Percentiles rank a stretch among this genome's conserved stretches.
These are phyloP conservation scores for Sphinx pinastri DNA, from an alignment of 2,888 invertebrate species.

Conservation along the genomic window DNA sequence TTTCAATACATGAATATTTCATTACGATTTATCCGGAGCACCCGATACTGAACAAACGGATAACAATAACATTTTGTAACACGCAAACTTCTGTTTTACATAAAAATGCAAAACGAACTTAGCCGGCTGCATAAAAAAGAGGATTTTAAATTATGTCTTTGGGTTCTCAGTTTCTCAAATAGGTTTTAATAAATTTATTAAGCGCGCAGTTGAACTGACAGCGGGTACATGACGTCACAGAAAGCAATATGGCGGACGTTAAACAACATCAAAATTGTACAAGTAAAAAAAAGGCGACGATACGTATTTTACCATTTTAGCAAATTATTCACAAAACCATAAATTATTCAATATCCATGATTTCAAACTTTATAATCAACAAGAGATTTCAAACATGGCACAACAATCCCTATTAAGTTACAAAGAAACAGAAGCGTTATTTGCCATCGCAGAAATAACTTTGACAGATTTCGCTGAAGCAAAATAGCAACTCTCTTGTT, in stretches of 20 bases:
- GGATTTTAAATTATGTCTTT: background rate
- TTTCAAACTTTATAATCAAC: too few relatives aligned
- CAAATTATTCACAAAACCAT: too few relatives aligned
- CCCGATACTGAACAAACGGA: slow-evolving; percentile 7
- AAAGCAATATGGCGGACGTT: background rate
- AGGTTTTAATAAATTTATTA: background rate
- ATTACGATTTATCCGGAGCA: slow-evolving; percentile 6
- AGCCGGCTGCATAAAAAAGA: background rate
- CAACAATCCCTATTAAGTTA: background rate
- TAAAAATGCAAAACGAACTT: background rate
- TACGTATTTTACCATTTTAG: too few relatives aligned
- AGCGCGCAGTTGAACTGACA: background rate
- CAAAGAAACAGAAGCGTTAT: background rate
- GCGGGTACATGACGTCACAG: background rate
- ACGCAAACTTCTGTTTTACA: slow-evolving; percentile 12
- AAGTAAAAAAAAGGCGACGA: too few relatives aligned
- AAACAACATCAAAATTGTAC: too few relatives aligned
- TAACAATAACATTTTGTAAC: slow-evolving; percentile 9
- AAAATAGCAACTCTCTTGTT: slow-evolving; percentile 19
- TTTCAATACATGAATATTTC: slow-evolving; percentile 19
- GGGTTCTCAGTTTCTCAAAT: background rate
- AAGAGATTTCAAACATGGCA: background rate
- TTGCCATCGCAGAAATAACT: background rate
- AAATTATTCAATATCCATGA: too few relatives aligned
- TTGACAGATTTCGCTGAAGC: background rate